Percentiles rank a stretch among this genome's conserved stretches.
Evolutionary conservation across 2,797 vertebrate species (phyloP).

Genomic region (Smutsia temminckii): DNA sequence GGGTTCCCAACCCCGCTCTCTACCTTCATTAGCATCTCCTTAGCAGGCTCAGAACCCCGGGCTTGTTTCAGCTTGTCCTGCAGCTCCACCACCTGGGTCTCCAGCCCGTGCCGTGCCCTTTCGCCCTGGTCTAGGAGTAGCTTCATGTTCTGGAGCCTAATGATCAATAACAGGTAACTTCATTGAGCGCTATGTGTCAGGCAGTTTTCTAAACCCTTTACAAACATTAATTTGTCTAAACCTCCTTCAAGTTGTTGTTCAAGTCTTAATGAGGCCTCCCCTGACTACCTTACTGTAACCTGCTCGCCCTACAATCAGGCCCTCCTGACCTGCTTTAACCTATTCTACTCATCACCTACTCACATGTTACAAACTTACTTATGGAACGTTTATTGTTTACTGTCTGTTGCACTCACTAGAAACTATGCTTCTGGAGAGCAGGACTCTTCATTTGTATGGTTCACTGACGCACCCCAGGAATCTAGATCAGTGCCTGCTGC

Average conservation of each 20-base stretch:
- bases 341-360: not conserved
- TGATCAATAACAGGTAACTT: rapidly evolving
- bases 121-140: conserved; percentile 90
- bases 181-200: not conserved
- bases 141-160: conserved; percentile 90
- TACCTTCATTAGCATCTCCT: conserved; percentile 89
- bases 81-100: conserved; percentile 89
- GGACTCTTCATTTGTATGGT: not conserved
- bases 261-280: not conserved
- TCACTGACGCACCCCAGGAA: not conserved
- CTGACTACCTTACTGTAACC: not conserved
- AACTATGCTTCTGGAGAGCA: not conserved
- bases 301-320: not conserved
- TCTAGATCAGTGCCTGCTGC: not conserved
- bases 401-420: not conserved
- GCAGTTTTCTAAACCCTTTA: not conserved
- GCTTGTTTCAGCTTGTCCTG: conserved; percentile 89
- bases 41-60: conserved; percentile 67
- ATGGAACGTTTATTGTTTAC: not conserved
- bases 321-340: not conserved
- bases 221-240: not conserved
- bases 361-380: not conserved
- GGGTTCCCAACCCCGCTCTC: not conserved
- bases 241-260: not conserved
- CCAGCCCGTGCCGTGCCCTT: conserved; percentile 84